Evolutionary conservation across 2,888 invertebrate genomes (phyloP).

Genomic region (Drosophila diplacantha): DNA sequence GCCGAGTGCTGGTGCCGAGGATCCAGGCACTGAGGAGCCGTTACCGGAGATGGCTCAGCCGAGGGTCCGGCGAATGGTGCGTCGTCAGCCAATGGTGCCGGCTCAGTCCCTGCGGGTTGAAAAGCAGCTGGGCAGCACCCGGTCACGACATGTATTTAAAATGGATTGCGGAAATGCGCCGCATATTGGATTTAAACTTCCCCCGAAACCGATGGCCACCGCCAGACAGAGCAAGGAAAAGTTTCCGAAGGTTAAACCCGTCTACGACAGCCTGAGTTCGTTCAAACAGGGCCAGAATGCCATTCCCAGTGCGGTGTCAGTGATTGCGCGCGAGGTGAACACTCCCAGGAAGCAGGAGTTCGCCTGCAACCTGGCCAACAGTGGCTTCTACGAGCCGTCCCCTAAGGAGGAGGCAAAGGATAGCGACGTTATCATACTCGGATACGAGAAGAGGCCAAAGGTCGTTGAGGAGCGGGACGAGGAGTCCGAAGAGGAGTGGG

Average conservation of each 20-base stretch:
- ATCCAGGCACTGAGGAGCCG: conserved; percentile 17
- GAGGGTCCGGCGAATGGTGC: not conserved
- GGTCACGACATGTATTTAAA: conserved; percentile 48
- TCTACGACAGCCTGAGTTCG: conserved; percentile 22
- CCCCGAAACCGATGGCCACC: not conserved
- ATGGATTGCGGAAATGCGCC: conserved; percentile 48
- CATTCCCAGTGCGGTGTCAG: conserved; percentile 50
- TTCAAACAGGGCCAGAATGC: conserved; percentile 29
- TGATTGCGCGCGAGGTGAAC: conserved; percentile 48
- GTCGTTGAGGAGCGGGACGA: not conserved
- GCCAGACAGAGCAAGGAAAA: not conserved
- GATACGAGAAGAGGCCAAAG: not conserved
- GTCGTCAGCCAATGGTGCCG: conserved; percentile 58
- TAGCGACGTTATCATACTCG: not conserved
- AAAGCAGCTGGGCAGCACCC: conserved; percentile 35
- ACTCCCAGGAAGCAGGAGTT: conserved; percentile 46
- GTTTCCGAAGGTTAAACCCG: not conserved
- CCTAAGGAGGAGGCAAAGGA: too few species aligned
- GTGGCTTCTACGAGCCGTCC: conserved; percentile 41
- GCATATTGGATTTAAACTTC: conserved; percentile 40
- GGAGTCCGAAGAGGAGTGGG: conserved; percentile 10
- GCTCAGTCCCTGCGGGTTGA: conserved; percentile 66
- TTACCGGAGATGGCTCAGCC: not conserved
- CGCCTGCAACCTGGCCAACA: conserved; percentile 38
- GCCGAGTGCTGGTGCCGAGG: conserved; percentile 18